Conservation (phyloP, 1,140 invertebrate species). For the Pogonomyrmex barbatus region DNA sequence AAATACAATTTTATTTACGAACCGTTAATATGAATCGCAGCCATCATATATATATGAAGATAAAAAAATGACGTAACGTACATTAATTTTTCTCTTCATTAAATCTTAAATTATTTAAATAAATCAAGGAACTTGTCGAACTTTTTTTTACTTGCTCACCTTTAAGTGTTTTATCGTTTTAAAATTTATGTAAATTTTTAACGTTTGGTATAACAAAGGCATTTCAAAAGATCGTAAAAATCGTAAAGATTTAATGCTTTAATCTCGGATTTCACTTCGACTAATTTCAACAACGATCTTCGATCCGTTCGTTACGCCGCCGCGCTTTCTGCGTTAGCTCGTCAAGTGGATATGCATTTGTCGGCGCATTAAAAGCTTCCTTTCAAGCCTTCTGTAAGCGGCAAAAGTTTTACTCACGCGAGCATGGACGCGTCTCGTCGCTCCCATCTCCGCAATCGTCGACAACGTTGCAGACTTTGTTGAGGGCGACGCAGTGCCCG, state of each 20-base stretch:
- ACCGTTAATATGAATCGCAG: background rate
- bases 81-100: background rate
- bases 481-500: slow-evolving; percentile 92
- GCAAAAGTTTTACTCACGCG: slow-evolving; percentile 90
- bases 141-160: background rate
- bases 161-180: background rate
- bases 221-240: slow-evolving; percentile 22
- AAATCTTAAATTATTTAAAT: background rate
- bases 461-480: slow-evolving; percentile 93
- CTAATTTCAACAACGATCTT: slow-evolving; percentile 6
- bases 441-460: slow-evolving; percentile 95
- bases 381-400: background rate
- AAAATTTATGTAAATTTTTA: background rate
- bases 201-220: background rate
- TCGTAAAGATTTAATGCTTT: background rate
- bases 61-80: background rate
- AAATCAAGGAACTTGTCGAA: background rate
- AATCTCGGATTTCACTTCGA: background rate
- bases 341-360: slow-evolving; percentile 46
- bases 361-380: slow-evolving; percentile 36
- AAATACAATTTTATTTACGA: slow-evolving; percentile 1
- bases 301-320: background rate
- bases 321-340: slow-evolving; percentile 8
- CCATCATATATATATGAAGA: background rate
- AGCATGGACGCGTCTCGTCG: slow-evolving; percentile 94